phyloP scores from a whole-genome alignment of 2,888 invertebrate species.

The Apotomis capreana region DNA sequence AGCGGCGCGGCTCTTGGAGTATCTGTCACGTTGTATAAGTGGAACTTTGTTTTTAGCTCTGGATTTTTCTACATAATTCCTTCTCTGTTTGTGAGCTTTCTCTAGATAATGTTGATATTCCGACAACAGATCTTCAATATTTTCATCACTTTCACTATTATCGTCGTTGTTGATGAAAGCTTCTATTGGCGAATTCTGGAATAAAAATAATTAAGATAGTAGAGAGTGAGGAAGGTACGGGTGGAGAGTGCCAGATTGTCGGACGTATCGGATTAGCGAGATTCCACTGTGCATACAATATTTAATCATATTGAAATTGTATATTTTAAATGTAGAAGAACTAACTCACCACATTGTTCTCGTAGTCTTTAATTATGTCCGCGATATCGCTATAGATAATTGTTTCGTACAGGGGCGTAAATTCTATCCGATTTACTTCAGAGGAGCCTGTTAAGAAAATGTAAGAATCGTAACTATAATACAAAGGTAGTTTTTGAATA shows the following conservation, averaged over 20 bases:
- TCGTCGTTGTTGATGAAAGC: slow-evolving; percentile 55
- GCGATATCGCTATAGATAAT: slow-evolving; percentile 74
- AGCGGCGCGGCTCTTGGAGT: slow-evolving; percentile 56
- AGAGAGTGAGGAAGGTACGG: background rate
- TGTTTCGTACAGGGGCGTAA: slow-evolving; percentile 69
- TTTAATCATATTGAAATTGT: no score
- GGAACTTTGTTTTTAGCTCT: slow-evolving; percentile 75
- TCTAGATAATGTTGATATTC: slow-evolving; percentile 76
- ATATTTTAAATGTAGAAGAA: background rate
- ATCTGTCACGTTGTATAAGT: slow-evolving; percentile 62
- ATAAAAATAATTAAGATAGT: slow-evolving; percentile 41
- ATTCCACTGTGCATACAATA: no score
- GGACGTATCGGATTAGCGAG: no score
- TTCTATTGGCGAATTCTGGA: slow-evolving; percentile 63
- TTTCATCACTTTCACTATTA: slow-evolving; percentile 68
- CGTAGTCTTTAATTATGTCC: slow-evolving; percentile 72
- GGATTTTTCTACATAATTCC: slow-evolving; percentile 62
- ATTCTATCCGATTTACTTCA: slow-evolving; percentile 64
- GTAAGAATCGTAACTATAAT: slow-evolving; percentile 4
- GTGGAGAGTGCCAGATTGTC: no score
- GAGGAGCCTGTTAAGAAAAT: slow-evolving; percentile 52
- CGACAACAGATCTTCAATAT: slow-evolving; percentile 67
- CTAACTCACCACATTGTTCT: slow-evolving; percentile 66
- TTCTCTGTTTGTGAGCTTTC: slow-evolving; percentile 70
- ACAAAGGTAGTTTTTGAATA: background rate